Conservation (phyloP, 2,797 vertebrate species). For the Cirrhinus molitorella region DNA sequence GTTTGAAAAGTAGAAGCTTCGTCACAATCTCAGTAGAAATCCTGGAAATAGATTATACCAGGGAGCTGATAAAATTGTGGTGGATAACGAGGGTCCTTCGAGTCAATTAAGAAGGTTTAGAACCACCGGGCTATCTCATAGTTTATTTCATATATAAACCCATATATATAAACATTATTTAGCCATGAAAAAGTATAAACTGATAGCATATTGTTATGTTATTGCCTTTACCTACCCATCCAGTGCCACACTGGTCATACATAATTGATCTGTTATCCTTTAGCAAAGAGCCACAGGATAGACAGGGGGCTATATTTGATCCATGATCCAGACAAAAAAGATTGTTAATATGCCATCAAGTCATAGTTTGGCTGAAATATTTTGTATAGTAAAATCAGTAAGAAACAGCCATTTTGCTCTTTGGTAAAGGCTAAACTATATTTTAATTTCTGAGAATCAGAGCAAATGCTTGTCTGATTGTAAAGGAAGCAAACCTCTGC, state of each 20-base stretch:
- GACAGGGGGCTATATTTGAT: background rate
- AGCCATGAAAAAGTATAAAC: background rate
- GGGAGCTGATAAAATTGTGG: background rate
- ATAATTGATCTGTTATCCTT: constrained; percentile 23
- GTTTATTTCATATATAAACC: background rate
- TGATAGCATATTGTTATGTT: background rate
- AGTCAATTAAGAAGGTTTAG: background rate
- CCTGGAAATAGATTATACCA: too few species aligned
- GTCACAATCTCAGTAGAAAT: too few species aligned
- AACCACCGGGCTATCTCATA: background rate
- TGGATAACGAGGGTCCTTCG: too few species aligned
- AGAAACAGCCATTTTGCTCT: background rate
- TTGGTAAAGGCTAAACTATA: background rate
- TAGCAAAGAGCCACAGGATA: background rate
- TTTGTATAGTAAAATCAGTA: background rate
- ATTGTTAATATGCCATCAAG: constrained; percentile 2
- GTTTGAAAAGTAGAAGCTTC: too few species aligned
- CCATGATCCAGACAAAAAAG: too few species aligned
- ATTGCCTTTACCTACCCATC: background rate
- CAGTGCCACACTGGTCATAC: background rate
- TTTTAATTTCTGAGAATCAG: background rate
- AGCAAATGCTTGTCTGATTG: background rate
- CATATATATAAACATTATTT: background rate
- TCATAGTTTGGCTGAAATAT: background rate
- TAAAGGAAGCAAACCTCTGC: constrained; percentile 57